Conservation (phyloP, 2,797 vertebrate species). For the Apogon hyalosoma region DNA sequence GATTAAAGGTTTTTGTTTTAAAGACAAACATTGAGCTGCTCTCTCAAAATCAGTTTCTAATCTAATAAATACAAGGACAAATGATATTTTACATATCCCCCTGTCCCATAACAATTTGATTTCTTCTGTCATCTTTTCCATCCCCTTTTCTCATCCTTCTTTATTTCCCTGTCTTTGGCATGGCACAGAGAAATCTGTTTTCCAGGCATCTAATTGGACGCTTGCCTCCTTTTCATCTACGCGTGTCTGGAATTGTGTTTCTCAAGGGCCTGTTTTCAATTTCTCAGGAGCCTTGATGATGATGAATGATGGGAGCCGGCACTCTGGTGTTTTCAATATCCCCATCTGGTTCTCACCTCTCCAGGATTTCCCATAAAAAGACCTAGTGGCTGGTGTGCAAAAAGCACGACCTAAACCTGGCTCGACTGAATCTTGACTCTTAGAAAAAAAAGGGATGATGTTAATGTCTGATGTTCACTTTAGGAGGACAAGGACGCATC, state of each 20-base stretch:
- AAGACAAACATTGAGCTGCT: slow-evolving; percentile 33
- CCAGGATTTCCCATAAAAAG: slow-evolving; percentile 79
- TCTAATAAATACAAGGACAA: slow-evolving; percentile 46
- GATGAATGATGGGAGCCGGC: slow-evolving; percentile 82
- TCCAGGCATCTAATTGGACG: slow-evolving; percentile 82
- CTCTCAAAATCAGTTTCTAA: slow-evolving; percentile 31
- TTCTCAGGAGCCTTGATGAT: slow-evolving; percentile 81
- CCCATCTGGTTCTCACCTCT: slow-evolving; percentile 86
- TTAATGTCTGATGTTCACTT: slow-evolving; percentile 15
- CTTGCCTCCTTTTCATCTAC: slow-evolving; percentile 81
- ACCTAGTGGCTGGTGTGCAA: slow-evolving; percentile 58
- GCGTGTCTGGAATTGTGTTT: slow-evolving; percentile 80
- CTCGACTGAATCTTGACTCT: slow-evolving; percentile 25
- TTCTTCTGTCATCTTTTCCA: slow-evolving; percentile 76
- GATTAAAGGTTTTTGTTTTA: slow-evolving; percentile 17
- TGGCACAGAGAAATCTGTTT: slow-evolving; percentile 77
- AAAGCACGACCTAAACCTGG: slow-evolving; percentile 37
- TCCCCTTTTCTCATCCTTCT: slow-evolving; percentile 51
- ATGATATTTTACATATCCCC: slow-evolving; percentile 42
- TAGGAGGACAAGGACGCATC: slow-evolving; percentile 34
- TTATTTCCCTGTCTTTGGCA: slow-evolving; percentile 70
- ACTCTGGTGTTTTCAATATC: slow-evolving; percentile 78
- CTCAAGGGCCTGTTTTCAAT: slow-evolving; percentile 83
- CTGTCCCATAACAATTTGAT: slow-evolving; percentile 57
- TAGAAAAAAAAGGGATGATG: background rate